phyloP scores from a whole-genome alignment of 2,113 vertebrate genomes.

The Zonotrichia leucophrys region DNA sequence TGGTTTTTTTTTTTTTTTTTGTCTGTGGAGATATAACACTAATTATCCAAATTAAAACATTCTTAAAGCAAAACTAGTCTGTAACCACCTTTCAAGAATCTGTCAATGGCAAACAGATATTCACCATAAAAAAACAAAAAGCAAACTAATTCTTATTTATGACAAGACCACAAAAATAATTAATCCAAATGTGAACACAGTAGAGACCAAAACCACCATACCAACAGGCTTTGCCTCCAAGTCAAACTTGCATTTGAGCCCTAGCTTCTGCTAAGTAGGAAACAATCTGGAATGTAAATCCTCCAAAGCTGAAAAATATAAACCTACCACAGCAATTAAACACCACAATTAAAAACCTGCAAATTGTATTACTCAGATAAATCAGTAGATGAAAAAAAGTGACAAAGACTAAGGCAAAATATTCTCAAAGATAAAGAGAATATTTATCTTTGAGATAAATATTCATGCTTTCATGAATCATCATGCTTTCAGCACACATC shows the following conservation, averaged over 20 bases:
- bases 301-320: neutral
- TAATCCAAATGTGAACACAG: neutral
- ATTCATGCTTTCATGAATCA: too few relatives aligned
- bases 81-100: neutral
- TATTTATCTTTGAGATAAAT: too few relatives aligned
- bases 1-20: neutral
- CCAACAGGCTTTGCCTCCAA: neutral
- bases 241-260: neutral
- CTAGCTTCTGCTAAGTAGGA: neutral
- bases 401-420: neutral
- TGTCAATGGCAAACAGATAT: neutral
- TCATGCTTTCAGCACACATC: neutral
- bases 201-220: neutral
- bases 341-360: neutral
- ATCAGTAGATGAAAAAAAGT: neutral
- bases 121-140: neutral
- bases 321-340: neutral
- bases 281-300: neutral
- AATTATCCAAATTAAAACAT: neutral
- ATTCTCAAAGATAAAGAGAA: neutral
- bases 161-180: neutral
- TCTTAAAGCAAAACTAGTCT: neutral
- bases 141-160: neutral
- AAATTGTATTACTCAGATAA: neutral
- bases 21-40: neutral